These are phyloP conservation scores for Tragelaphus buxtoni DNA, from an alignment of 2,113 vertebrate genomes.

Conservation along the genomic window DNA sequence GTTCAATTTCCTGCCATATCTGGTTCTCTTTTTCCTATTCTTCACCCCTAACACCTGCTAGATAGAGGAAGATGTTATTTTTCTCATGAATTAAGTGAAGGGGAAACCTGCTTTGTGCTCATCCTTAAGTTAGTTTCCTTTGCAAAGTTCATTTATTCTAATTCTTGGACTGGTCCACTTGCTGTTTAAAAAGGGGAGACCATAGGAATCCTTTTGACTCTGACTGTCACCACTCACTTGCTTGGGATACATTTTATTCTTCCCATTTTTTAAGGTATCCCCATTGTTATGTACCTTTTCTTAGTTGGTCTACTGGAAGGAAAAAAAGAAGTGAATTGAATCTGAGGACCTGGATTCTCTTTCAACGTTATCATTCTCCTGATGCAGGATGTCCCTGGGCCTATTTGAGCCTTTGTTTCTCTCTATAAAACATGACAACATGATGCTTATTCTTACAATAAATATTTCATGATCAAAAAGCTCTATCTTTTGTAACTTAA, in stretches of 20 bases:
- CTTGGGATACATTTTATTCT: neutral
- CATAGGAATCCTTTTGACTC: neutral
- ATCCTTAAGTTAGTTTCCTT: neutral
- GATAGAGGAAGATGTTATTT: neutral
- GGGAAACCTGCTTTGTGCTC: neutral
- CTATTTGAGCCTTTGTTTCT: neutral
- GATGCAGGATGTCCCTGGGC: neutral
- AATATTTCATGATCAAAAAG: neutral
- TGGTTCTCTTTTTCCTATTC: neutral
- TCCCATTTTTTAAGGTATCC: neutral
- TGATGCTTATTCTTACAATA: neutral
- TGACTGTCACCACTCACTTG: neutral
- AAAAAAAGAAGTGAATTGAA: neutral
- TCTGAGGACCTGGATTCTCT: neutral
- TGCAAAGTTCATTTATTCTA: neutral
- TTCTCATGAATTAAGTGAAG: neutral
- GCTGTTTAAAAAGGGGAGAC: neutral
- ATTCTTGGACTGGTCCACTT: neutral
- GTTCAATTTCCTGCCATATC: neutral
- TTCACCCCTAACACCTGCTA: neutral
- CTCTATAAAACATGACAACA: neutral
- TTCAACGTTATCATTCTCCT: neutral
- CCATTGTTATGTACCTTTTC: neutral
- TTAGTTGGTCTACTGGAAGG: neutral
- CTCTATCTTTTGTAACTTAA: neutral